Evolutionary conservation across 1,140 invertebrate species (phyloP).

Genomic region (Neelides sp.): DNA sequence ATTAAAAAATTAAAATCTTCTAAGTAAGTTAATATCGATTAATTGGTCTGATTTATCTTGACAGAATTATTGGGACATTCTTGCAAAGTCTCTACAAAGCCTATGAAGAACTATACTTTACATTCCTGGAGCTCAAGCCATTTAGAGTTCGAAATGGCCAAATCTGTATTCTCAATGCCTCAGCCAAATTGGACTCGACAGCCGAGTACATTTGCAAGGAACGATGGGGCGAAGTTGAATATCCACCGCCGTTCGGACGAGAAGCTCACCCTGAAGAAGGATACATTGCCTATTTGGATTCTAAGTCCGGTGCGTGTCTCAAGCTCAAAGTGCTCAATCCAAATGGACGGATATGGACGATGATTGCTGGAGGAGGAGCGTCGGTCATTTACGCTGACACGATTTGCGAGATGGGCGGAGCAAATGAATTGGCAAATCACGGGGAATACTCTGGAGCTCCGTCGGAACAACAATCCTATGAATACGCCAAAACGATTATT

Average conservation of each 20-base stretch:
- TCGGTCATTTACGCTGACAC: conserved; percentile 99
- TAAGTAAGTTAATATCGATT: too few relatives aligned
- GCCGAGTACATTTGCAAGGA: conserved; percentile 93
- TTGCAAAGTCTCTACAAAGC: conserved; percentile 72
- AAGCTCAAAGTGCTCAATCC: conserved; percentile 91
- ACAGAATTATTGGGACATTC: conserved; percentile 67
- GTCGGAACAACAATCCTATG: conserved; percentile 96
- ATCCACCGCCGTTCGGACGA: conserved; percentile 95
- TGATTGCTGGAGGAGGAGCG: conserved; percentile 98
- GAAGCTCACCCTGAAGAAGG: conserved; percentile 93
- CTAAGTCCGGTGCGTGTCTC: conserved; percentile 94
- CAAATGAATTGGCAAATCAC: conserved; percentile 90
- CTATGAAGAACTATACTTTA: conserved; percentile 90
- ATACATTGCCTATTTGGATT: conserved; percentile 95
- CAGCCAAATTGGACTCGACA: conserved; percentile 96
- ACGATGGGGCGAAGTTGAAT: conserved; percentile 89
- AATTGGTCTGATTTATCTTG: too few relatives aligned
- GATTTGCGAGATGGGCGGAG: conserved; percentile 91
- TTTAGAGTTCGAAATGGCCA: conserved; percentile 72
- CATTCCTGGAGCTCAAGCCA: conserved; percentile 98
- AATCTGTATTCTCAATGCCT: conserved; percentile 88
- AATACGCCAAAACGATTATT: conserved; percentile 96
- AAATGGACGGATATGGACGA: conserved; percentile 94
- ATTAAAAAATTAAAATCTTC: too few relatives aligned
- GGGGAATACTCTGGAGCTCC: conserved; percentile 99